Evolutionary conservation across 2,113 vertebrate genomes (phyloP).

Genomic region (Trichechus manatus): DNA sequence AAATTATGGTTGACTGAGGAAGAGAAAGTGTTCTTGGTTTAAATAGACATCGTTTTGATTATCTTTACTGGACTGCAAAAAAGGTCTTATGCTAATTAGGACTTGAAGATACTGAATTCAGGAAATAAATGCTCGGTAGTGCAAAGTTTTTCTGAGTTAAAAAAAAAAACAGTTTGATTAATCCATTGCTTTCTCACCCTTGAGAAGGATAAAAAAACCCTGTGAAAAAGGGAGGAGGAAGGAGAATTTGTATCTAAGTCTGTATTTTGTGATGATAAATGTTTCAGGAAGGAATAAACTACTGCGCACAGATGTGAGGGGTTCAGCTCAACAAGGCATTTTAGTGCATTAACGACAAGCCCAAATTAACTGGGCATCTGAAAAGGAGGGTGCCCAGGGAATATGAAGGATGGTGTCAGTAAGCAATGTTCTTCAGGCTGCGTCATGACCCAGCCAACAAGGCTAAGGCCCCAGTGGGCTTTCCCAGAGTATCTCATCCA

Average conservation of each 20-base stretch:
- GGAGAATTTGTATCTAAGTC: background rate
- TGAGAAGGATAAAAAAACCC: background rate
- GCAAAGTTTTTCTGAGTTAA: background rate
- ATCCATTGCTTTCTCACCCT: background rate
- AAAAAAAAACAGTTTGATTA: constrained; percentile 4
- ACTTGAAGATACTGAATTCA: background rate
- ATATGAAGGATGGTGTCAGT: fast-evolving
- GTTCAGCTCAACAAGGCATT: fast-evolving
- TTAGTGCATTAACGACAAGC: fast-evolving
- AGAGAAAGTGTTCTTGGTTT: constrained; percentile 37
- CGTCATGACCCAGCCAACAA: background rate
- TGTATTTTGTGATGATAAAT: fast-evolving
- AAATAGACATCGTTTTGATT: constrained; percentile 49
- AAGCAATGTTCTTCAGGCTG: no score
- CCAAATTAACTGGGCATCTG: fast-evolving
- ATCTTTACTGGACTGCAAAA: constrained; percentile 55
- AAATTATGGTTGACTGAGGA: constrained; percentile 65
- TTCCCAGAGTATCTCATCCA: background rate
- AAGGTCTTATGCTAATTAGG: constrained; percentile 56
- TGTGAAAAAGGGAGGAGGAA: fast-evolving
- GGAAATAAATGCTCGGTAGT: background rate
- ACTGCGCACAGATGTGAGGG: fast-evolving
- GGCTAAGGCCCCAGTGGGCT: fast-evolving
- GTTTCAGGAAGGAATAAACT: background rate
- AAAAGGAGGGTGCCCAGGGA: background rate